phyloP scores from a whole-genome alignment of 2,888 invertebrate genomes.

The Hirtodrosophila trivittata region DNA sequence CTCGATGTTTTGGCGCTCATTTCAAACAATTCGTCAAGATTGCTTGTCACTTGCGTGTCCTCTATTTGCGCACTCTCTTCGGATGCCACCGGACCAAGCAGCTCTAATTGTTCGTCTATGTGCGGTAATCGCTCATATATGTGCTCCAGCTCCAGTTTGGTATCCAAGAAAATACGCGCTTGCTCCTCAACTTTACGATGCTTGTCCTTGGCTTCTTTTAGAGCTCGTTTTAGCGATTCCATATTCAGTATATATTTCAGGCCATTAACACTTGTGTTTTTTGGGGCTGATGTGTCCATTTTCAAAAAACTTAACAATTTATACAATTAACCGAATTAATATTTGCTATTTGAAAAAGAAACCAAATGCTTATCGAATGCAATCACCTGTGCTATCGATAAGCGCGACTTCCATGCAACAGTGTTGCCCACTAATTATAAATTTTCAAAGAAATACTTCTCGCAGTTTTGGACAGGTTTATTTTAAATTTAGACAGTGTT shows the following conservation, averaged over 20 bases:
- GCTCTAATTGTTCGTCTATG: conserved; percentile 51
- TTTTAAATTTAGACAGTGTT: too few relatives aligned
- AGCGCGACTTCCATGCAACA: not conserved
- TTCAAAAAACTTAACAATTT: conserved; percentile 3
- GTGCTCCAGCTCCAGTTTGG: conserved; percentile 65
- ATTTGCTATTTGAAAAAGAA: conserved; percentile 18
- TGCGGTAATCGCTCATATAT: conserved; percentile 57
- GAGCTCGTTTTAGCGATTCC: conserved; percentile 69
- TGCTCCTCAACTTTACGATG: conserved; percentile 76
- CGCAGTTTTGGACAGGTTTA: too few relatives aligned
- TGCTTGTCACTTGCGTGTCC: conserved; percentile 24
- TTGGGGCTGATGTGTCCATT: conserved; percentile 25
- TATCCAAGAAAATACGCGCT: conserved; percentile 58
- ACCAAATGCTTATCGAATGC: not conserved
- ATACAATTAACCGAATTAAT: not conserved
- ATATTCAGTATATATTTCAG: conserved; percentile 73
- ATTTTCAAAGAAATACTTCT: not conserved
- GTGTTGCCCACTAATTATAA: not conserved
- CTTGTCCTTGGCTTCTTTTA: conserved; percentile 68
- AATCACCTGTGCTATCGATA: conserved; percentile 20
- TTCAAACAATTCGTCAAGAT: conserved; percentile 24
- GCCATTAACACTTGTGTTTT: conserved; percentile 54
- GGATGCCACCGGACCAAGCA: conserved; percentile 46
- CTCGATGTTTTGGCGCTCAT: conserved; percentile 47
- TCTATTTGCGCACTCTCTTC: conserved; percentile 14